Conservation (phyloP, 2,888 invertebrate species). For the Frankliniella intonsa region DNA sequence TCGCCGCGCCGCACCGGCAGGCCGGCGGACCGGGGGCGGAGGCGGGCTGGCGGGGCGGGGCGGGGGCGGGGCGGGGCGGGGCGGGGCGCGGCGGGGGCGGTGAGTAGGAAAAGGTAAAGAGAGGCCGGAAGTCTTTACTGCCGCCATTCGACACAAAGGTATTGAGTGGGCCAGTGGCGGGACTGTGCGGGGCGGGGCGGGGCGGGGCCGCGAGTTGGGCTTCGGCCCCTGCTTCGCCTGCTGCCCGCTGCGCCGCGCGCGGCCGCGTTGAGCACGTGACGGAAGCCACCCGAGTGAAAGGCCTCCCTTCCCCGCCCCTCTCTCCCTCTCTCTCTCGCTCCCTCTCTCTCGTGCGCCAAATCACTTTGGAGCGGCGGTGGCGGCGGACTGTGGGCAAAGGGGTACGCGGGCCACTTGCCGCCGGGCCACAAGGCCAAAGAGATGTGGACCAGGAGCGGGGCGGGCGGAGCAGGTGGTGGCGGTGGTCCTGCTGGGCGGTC, state of each 20-base stretch:
- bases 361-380: background rate
- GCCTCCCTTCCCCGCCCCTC: too few relatives aligned
- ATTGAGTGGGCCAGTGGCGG: background rate
- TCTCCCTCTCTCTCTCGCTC: too few relatives aligned
- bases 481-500: too few relatives aligned
- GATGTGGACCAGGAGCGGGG: too few relatives aligned
- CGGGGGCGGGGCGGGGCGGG: background rate
- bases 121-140: background rate
- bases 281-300: background rate
- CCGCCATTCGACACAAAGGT: slow-evolving; percentile 17
- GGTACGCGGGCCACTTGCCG: too few relatives aligned
- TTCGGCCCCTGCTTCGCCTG: too few relatives aligned
- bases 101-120: background rate
- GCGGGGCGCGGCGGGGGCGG: too few relatives aligned
- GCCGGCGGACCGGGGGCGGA: background rate
- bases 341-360: background rate
- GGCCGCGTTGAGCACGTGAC: background rate
- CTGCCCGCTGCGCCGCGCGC: background rate
- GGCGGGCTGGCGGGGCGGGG: too few relatives aligned
- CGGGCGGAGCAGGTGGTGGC: too few relatives aligned
- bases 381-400: background rate
- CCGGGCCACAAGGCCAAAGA: too few relatives aligned
- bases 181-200: too few relatives aligned
- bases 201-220: too few relatives aligned
- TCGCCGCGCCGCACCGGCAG: background rate